Evolutionary conservation across 2,797 vertebrate species (phyloP).

Genomic region (Hafferia zeledoni): DNA sequence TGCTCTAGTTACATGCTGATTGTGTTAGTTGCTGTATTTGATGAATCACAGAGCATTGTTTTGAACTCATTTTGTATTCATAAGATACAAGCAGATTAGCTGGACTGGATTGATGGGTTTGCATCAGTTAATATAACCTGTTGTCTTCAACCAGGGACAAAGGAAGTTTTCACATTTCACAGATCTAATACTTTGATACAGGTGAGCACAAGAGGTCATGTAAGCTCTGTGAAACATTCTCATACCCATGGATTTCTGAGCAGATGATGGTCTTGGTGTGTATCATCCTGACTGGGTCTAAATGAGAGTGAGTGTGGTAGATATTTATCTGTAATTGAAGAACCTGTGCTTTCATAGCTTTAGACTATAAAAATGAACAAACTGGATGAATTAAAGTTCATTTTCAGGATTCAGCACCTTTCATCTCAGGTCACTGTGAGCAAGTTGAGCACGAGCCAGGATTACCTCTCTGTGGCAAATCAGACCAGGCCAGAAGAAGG

Average conservation of each 20-base stretch:
- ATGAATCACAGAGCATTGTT: neutral
- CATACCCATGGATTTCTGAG: fast-evolving
- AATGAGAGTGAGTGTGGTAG: neutral
- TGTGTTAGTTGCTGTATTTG: neutral
- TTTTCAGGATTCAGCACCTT: neutral
- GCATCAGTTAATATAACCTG: neutral
- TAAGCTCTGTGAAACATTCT: neutral
- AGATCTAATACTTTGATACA: fast-evolving
- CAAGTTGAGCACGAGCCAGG: neutral
- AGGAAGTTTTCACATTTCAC: neutral
- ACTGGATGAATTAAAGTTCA: neutral
- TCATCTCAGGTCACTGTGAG: neutral
- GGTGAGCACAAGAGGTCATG: neutral
- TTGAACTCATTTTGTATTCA: neutral
- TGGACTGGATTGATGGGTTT: neutral
- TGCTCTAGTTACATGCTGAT: neutral
- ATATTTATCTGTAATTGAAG: neutral
- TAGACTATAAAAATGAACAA: neutral
- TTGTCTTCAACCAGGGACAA: neutral
- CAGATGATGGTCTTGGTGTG: fast-evolving
- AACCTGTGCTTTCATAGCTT: neutral
- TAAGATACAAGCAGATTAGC: neutral
- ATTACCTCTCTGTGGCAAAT: slow-evolving; percentile 10
- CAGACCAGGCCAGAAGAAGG: neutral
- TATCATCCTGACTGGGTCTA: neutral